Conservation (phyloP, 2,888 invertebrate genomes). For the Leucophenga montana region DNA sequence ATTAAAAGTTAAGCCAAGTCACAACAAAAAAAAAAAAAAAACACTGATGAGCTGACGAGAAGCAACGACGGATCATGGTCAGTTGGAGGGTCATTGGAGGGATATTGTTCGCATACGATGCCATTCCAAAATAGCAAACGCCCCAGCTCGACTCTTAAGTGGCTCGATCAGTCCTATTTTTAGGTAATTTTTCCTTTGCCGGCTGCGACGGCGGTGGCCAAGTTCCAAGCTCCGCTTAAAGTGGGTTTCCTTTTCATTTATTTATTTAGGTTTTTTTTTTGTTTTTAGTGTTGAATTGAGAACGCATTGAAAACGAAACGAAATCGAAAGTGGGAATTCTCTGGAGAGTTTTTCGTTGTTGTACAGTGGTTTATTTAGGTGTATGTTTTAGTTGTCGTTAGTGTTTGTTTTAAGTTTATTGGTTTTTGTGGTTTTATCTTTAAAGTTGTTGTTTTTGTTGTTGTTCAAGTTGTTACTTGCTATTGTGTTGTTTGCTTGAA, state of each 20-base stretch:
- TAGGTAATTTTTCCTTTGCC: conserved; percentile 41
- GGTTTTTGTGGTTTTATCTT: conserved; percentile 13
- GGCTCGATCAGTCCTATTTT: conserved; percentile 52
- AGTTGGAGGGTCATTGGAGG: conserved; percentile 4
- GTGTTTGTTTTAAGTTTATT: neutral
- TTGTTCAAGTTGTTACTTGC: conserved; percentile 24
- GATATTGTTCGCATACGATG: neutral
- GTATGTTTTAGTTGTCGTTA: conserved; percentile 41
- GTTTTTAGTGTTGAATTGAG: neutral
- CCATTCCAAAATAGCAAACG: no score
- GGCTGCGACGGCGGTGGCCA: neutral
- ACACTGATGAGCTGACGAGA: neutral
- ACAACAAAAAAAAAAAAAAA: conserved; percentile 2
- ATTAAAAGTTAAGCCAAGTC: conserved; percentile 52
- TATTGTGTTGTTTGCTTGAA: neutral
- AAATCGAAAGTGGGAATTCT: conserved; percentile 69
- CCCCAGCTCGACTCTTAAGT: conserved; percentile 46
- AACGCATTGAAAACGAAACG: conserved; percentile 42
- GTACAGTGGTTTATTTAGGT: neutral
- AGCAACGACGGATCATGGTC: conserved; percentile 24
- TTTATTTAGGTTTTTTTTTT: no score
- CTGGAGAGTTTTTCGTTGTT: conserved; percentile 53
- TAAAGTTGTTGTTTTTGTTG: conserved; percentile 11
- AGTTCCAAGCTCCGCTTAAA: neutral
- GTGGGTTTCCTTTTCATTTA: neutral